A percentile compares a stretch with the other conserved stretches of the same genome.
phyloP scores from a whole-genome alignment of 2,888 invertebrate species.

The Eristalinus sepulchralis region DNA sequence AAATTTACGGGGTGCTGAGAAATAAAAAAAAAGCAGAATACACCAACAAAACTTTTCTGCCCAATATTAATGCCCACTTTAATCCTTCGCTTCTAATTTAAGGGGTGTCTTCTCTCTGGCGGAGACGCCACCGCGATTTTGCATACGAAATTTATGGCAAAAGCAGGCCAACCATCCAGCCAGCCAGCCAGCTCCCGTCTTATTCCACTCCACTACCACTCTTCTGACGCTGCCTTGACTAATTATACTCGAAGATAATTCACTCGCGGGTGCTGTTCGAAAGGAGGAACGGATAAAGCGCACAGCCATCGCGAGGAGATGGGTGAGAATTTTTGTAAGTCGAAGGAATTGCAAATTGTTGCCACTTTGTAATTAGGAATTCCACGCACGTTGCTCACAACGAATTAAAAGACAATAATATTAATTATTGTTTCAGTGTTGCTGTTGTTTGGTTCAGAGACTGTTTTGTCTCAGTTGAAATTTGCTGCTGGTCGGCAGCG shows the following conservation, averaged over 20 bases:
- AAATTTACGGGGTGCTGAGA: conserved; percentile 46
- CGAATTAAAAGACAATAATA: conserved; percentile 81
- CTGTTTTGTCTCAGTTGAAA: conserved; percentile 15
- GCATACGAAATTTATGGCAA: conserved; percentile 66
- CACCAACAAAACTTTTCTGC: conserved; percentile 36
- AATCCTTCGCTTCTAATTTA: conserved; percentile 71
- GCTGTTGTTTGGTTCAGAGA: conserved; percentile 57
- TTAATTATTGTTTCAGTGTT: conserved; percentile 77
- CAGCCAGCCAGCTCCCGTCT: conserved; percentile 21
- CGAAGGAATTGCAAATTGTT: conserved; percentile 70
- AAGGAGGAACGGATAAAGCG: conserved; percentile 27
- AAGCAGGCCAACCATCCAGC: conserved; percentile 12
- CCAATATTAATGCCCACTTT: conserved; percentile 66
- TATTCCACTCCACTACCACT: conserved; percentile 16
- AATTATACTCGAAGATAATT: conserved; percentile 70
- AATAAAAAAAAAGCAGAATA: background rate
- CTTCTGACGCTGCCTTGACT: conserved; percentile 62
- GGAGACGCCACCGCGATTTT: conserved; percentile 32
- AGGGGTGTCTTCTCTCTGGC: conserved; percentile 51
- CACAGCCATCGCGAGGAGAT: background rate
- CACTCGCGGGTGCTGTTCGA: conserved; percentile 66
- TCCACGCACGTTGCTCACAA: conserved; percentile 70
- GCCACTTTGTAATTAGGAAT: conserved; percentile 70
- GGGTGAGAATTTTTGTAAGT: conserved; percentile 11
- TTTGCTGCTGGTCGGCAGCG: background rate